Base-by-base conservation (phyloP, 2,888 invertebrate genomes). In the Halictus quadricinctus region DNA sequence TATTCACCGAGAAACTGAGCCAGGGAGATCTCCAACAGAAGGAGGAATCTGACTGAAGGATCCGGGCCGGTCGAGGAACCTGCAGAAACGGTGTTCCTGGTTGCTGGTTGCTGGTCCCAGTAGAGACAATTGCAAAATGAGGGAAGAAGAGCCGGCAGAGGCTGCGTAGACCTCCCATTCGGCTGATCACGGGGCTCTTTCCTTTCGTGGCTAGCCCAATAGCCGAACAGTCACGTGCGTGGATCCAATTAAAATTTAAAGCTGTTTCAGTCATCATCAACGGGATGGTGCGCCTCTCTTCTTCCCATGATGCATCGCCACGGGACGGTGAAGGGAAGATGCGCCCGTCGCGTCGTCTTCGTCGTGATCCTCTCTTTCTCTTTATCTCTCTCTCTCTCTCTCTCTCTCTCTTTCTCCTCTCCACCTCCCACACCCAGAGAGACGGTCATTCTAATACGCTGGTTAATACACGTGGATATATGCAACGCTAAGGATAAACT, bases 311-410 rank as follows among this genome's bases (percentile, higher is more conserved):
- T 86, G 90, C 89, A 91, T 91, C 92, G 81, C 83, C 60, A 21
- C 54, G 54, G 54, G 83, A 58, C 81, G 93, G 93, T 93, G 93
- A 93, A 93, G 93, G 93, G 93, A 93, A 92, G 91, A 93, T 91
- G 91, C 90, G 90, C 66, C 54, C 54, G 21, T 21, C 21, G 6
- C 54, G 21, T 54, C 54, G 18, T 54, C 54, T 8, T 54, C 21
- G 54, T 21, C 50, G 50, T 50, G 18, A 50, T 50, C 18, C 50
- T 50, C 50, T 50, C 50, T 36, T 36, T 50, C 41, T 41, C 25
- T 36, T 36, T 50, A 3, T 41, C 25, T n/a, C 91, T 90, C 90
- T 50, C 50, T 50, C 50, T 50, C 50, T 50, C 50, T 50, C 50
- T 50, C 41, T 41, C 13, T n/a, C 91, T 87, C 90, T 60, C 60